Base-by-base conservation (phyloP, 2,888 invertebrate genomes). In the Brachypterus glaber region DNA sequence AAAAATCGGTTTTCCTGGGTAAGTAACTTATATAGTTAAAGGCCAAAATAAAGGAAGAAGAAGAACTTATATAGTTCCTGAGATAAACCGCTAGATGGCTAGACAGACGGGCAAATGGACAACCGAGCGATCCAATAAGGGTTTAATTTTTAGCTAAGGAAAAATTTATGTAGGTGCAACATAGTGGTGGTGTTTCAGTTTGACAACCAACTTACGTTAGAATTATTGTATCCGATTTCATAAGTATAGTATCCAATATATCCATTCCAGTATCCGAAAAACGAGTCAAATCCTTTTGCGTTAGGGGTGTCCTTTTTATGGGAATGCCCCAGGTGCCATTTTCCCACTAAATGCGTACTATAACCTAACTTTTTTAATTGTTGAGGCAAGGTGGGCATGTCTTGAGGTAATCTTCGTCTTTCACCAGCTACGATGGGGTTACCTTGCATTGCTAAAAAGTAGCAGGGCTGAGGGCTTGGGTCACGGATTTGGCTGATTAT, bases 321-420 rank as follows among this genome's bases (percentile, higher is more conserved):
- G 33, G 77, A 78, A 66, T 77, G 81, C 1, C 92, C 91, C 42
- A 91, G 72, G 59, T 86, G 83, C 88, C 88, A 88, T 68, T 89
- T 89, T 3, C 89, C 89, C 2, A 89, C 75, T 37, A 83, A 72
- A 60, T 82, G 80, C 0, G 83, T 85, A 14, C 63, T 64, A 58
- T 88, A 89, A 5, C 85, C 85, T 16, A 69, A 56, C 18, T 70
- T 67, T 56, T 72, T 71, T 33, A 89, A 66, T 59, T 79, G 76
- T 62, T 74, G 63, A 0, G 74, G 72, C 44, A 76, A 52, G 34
- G 71, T 58, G 46, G 65, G 66, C 49, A 70, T 64, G 14, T 59
- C 57, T 1, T 74, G 53, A 0, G 80, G 77, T 8, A 91, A 59
- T 1, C 81, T 82, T 55, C 81, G 76, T 2, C 83, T 82, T 55